These are phyloP conservation scores for Numenius phaeopus DNA, from an alignment of 2,797 vertebrate species.

Conservation along the genomic window DNA sequence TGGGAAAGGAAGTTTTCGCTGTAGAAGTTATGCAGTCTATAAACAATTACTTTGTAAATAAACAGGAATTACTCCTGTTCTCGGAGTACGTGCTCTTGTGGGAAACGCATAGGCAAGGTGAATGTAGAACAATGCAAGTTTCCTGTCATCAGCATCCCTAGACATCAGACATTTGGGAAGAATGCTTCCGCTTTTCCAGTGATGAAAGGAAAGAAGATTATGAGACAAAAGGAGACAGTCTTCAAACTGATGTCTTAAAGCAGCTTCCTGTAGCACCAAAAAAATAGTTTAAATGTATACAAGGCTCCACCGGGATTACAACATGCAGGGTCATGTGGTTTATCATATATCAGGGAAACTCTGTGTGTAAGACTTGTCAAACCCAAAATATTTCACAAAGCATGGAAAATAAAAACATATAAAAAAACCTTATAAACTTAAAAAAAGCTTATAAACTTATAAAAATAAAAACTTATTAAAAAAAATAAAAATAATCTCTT, in stretches of 20 bases:
- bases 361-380: neutral
- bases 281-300: neutral
- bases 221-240: neutral
- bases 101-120: fast-evolving
- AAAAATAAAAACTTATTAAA: neutral
- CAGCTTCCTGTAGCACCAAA: neutral
- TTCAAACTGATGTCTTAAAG: neutral
- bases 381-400: neutral
- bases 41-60: neutral
- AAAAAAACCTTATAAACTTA: neutral
- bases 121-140: fast-evolving
- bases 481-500: neutral
- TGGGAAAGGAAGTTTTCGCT: neutral
- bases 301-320: neutral
- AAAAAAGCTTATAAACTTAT: neutral
- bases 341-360: neutral
- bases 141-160: neutral
- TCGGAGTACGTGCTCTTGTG: neutral
- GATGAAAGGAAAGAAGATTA: neutral
- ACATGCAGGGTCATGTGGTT: fast-evolving
- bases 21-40: neutral
- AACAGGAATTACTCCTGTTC: neutral
- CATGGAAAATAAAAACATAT: neutral
- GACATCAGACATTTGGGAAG: neutral
- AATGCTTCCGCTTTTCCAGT: neutral